Conservation (phyloP, 2,888 invertebrate genomes). For the Brenthis daphne region DNA sequence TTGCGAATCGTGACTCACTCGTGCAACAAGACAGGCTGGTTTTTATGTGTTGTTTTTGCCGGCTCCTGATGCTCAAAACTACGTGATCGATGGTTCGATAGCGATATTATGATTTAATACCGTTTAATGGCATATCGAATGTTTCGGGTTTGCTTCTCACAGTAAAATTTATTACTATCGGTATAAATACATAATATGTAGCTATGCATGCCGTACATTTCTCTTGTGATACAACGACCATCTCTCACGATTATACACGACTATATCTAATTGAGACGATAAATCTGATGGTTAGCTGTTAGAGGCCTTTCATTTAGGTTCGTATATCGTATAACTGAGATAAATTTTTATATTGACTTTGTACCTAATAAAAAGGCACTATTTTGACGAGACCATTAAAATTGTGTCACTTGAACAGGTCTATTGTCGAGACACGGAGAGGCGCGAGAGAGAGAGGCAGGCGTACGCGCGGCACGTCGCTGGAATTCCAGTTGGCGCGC, state of each 20-base stretch:
- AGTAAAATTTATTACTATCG: conserved; percentile 19
- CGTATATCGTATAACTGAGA: background rate
- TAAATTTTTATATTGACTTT: background rate
- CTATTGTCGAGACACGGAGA: background rate
- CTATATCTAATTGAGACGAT: no score
- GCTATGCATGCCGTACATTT: conserved; percentile 10
- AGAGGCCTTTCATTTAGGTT: no score
- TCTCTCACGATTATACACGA: no score
- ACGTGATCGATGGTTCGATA: conserved; percentile 25
- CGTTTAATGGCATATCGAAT: conserved; percentile 27
- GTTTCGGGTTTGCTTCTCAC: conserved; percentile 14
- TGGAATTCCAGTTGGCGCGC: conserved; percentile 36
- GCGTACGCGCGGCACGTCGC: conserved; percentile 7
- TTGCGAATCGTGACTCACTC: conserved; percentile 17
- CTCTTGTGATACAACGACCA: background rate
- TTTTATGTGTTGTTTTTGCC: conserved; percentile 20
- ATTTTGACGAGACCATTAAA: background rate
- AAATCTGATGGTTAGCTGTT: no score
- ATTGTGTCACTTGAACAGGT: background rate
- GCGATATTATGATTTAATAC: conserved; percentile 28
- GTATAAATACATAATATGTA: background rate
- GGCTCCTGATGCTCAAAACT: conserved; percentile 12
- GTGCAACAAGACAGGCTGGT: conserved; percentile 15
- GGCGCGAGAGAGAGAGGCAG: background rate
- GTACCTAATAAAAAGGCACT: background rate